These are phyloP conservation scores for Clarias pachynema DNA, from an alignment of 2,797 vertebrate species.

Conservation along the genomic window DNA sequence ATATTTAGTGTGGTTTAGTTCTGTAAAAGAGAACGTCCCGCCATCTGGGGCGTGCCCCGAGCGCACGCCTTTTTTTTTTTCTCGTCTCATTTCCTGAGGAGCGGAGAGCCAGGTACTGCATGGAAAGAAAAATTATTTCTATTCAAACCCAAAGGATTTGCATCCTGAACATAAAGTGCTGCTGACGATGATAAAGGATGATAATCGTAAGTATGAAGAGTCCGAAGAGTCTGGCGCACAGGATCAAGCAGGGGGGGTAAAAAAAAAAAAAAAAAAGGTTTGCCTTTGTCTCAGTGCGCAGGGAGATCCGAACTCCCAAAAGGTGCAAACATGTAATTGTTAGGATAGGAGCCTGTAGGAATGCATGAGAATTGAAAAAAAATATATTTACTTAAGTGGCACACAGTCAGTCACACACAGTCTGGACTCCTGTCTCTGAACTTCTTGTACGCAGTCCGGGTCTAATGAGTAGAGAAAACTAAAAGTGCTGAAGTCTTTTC, in stretches of 20 bases:
- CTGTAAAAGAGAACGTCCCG: conserved; percentile 29
- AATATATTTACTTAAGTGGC: conserved; percentile 57
- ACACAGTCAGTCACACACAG: conserved; percentile 57
- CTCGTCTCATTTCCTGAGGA: conserved; percentile 67
- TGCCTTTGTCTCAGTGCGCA: conserved; percentile 76
- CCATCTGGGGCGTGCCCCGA: conserved; percentile 13
- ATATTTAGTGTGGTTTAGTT: conserved; percentile 65
- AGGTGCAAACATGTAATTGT: conserved; percentile 61
- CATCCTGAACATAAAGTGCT: conserved; percentile 80
- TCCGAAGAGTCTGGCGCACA: conserved; percentile 67
- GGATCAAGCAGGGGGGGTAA: conserved; percentile 62
- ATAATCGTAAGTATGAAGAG: conserved; percentile 59
- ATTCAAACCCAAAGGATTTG: conserved; percentile 64
- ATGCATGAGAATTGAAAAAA: conserved; percentile 71
- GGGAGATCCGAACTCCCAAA: conserved; percentile 78
- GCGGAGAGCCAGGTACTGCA: conserved; percentile 61
- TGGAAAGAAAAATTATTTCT: conserved; percentile 60
- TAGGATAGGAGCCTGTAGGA: conserved; percentile 70
- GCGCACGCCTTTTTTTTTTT: conserved; percentile 35
- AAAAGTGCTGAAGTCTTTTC: conserved; percentile 62
- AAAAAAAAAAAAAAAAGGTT: neutral
- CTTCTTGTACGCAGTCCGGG: conserved; percentile 17
- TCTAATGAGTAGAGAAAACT: conserved; percentile 55
- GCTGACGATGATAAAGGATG: conserved; percentile 73
- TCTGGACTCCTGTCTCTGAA: conserved; percentile 57